phyloP scores from a whole-genome alignment of 1,140 invertebrate species.

The Bombus confusus region DNA sequence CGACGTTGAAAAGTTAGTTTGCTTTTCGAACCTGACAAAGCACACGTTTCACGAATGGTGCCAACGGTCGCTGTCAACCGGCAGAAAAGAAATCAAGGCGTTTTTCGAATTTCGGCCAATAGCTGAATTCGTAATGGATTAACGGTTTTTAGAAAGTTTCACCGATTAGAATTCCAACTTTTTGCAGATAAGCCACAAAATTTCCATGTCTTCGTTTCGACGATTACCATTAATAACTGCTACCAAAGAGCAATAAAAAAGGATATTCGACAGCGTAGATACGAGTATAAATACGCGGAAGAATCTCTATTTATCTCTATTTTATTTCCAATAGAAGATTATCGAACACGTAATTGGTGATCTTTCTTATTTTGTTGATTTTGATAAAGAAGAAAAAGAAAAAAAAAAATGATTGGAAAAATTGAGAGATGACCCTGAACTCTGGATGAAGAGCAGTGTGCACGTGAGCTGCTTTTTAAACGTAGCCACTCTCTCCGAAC shows the following conservation, averaged over 20 bases:
- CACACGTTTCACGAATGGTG: neutral
- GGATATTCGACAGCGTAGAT: neutral
- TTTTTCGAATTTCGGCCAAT: conserved; percentile 68
- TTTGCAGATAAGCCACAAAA: neutral
- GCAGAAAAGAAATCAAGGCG: neutral
- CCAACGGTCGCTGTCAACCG: neutral
- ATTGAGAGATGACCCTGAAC: conserved; percentile 38
- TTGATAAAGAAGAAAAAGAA: too few relatives aligned
- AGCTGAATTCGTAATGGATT: conserved; percentile 73
- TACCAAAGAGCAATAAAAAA: neutral
- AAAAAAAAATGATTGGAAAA: conserved; percentile 6
- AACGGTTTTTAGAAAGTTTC: conserved; percentile 77
- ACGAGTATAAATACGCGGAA: neutral
- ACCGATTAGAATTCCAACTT: neutral
- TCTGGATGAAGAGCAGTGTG: neutral
- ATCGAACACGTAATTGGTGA: neutral
- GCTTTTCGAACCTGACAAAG: neutral
- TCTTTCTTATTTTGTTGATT: neutral
- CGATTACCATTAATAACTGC: neutral
- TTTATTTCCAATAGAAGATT: neutral
- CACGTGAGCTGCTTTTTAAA: conserved; percentile 33
- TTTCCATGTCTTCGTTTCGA: neutral
- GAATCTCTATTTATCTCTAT: neutral
- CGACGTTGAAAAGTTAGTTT: neutral
- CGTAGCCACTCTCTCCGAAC: conserved; percentile 56